Evolutionary conservation across 2,888 invertebrate species (phyloP).

Genomic region (Clunio marinus): DNA sequence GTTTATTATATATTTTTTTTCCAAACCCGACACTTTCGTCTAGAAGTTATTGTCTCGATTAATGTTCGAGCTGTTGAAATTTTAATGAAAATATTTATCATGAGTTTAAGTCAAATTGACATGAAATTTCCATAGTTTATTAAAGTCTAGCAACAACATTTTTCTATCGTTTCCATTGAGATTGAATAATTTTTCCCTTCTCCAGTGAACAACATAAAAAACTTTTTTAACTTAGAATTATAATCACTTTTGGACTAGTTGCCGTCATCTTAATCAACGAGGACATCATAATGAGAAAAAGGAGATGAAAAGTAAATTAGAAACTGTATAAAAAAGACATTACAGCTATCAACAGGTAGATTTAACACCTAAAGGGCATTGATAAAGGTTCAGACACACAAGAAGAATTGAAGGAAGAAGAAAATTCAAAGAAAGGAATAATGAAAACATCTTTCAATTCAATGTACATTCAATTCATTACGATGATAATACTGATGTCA

Average conservation of each 20-base stretch:
- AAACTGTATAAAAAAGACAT: slow-evolving; percentile 36
- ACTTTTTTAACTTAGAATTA: slow-evolving; percentile 5
- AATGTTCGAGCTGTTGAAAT: too few relatives aligned
- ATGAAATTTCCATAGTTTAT: too few relatives aligned
- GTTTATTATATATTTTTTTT: too few relatives aligned
- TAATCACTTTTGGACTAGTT: slow-evolving; percentile 6
- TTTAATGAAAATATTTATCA: too few relatives aligned
- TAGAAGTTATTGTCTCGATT: too few relatives aligned
- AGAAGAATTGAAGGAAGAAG: not conserved
- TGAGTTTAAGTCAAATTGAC: too few relatives aligned
- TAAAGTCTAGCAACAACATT: not conserved
- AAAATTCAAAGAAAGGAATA: not conserved
- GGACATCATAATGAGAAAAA: not conserved
- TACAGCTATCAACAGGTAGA: slow-evolving; percentile 36
- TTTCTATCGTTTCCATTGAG: too few relatives aligned
- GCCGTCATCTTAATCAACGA: not conserved
- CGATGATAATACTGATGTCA: slow-evolving; percentile 18
- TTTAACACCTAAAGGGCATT: slow-evolving; percentile 25
- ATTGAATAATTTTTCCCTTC: too few relatives aligned
- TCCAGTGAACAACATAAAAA: not conserved
- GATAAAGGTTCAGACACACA: not conserved
- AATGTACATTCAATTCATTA: not conserved
- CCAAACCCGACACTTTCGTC: too few relatives aligned
- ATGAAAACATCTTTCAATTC: slow-evolving; percentile 14
- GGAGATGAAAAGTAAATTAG: slow-evolving; percentile 34